Conservation (phyloP, 2,888 invertebrate species). For the Trissolcus brochymenae region DNA sequence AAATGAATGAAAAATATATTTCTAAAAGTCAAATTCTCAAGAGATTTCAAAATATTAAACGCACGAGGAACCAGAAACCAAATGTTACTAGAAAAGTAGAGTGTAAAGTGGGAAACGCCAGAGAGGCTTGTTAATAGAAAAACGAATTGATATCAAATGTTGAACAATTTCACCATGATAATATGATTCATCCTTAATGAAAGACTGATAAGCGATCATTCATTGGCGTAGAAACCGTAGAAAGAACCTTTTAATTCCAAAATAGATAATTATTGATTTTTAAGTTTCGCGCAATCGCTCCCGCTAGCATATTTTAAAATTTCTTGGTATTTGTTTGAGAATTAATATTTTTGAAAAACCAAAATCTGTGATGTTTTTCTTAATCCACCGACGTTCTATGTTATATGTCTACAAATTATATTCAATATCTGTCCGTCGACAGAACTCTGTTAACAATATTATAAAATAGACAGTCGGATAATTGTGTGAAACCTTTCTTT, state of each 20-base stretch:
- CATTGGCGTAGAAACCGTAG: conserved; percentile 22
- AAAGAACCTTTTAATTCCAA: conserved; percentile 10
- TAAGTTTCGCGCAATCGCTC: conserved; percentile 4
- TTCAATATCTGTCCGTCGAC: conserved; percentile 43
- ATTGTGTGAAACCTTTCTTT: conserved; percentile 13
- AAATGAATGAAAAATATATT: conserved; percentile 39
- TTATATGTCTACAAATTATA: conserved; percentile 50
- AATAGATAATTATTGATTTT: background rate
- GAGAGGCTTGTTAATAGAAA: background rate
- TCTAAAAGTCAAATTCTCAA: conserved; percentile 46
- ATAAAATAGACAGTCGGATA: no score
- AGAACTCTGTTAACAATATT: no score
- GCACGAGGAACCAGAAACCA: background rate
- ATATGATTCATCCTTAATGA: conserved; percentile 31
- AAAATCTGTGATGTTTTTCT: conserved; percentile 55
- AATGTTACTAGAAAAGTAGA: background rate
- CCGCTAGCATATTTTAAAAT: conserved; percentile 39
- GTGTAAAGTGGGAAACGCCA: background rate
- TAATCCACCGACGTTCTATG: conserved; percentile 41
- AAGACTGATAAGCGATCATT: conserved; percentile 36
- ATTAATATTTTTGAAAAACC: conserved; percentile 41
- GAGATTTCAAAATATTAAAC: conserved; percentile 41
- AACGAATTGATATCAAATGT: conserved; percentile 11
- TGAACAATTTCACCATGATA: background rate
- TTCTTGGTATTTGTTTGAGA: conserved; percentile 41